Percentiles rank a stretch among this genome's conserved stretches.
Evolutionary conservation across 2,888 invertebrate species (phyloP).

Genomic region (Sesia bembeciformis): DNA sequence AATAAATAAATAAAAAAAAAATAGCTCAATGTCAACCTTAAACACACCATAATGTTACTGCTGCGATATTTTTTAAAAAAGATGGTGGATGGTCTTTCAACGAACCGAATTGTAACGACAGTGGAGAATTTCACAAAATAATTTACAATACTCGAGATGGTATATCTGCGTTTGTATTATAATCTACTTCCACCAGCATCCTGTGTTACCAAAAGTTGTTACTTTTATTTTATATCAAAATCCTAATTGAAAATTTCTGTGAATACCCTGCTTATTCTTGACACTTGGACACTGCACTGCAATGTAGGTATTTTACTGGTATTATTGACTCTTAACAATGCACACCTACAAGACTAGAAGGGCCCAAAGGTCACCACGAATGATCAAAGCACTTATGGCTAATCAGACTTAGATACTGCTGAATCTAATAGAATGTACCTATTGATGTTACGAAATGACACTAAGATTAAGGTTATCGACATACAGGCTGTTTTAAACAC

Average conservation of each 20-base stretch:
- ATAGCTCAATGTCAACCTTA: no score
- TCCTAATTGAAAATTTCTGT: not conserved
- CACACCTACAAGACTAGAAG: not conserved
- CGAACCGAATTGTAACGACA: no score
- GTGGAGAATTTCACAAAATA: no score
- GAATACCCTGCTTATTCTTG: not conserved
- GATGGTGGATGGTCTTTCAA: no score
- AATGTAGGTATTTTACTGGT: not conserved
- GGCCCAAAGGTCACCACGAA: not conserved
- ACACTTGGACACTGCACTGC: slow-evolving; percentile 13
- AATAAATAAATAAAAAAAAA: no score
- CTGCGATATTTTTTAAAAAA: no score
- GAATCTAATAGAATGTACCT: not conserved
- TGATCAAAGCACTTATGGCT: not conserved
- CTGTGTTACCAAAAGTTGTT: not conserved
- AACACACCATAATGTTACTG: no score
- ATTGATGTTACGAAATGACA: not conserved
- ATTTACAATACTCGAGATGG: no score
- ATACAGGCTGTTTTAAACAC: slow-evolving; percentile 15
- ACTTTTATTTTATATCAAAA: slow-evolving; percentile 1
- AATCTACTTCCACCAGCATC: no score
- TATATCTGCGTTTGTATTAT: no score
- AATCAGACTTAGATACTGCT: not conserved
- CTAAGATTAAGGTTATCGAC: not conserved
- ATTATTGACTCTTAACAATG: not conserved